Base-by-base conservation (phyloP, 1,140 invertebrate genomes). In the Magallana ariakensis region DNA sequence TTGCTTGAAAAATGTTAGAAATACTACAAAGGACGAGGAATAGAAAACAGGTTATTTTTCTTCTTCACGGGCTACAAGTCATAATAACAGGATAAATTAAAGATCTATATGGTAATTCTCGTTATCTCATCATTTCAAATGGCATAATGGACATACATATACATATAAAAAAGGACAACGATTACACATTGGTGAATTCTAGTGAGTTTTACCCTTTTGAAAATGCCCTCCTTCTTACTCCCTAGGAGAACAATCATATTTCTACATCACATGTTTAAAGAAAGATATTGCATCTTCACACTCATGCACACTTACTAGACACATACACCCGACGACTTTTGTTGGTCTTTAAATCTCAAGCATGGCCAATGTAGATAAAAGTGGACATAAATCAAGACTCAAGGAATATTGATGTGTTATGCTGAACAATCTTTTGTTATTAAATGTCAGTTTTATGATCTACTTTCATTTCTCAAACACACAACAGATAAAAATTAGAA, bases 11-110 rank as follows among this genome's bases (percentile, higher is more conserved):
- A 46, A 46, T 46, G 33, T 46, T 46, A 46, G 33, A 46, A 46
- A 22, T 26, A 26, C 66, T 13, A 33, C 22, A 75, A 22, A 75
- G 33, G 26, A 75, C 33, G 66, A 75, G 66, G 66, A 75, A 75
- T 75, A 75, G 66, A 26, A 75, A 46, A 75, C 66, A 26, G 66
- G 66, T 75, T 26, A 26, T 75, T 75, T 26, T 26, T 75, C 22
- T 75, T 26, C 66, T 75, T 26, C 66, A 46, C 66, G 26, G 33
- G 33, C 66, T 26, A 75, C 22, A 26, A 26, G 33, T 19, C 19
- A 75, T 75, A 75, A 16, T 62, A 75, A 75, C 66, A 75, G 11
- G 22, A 75, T 75, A 75, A 75, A 75, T 75, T 75, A 75, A 75
- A 75, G 22, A 22, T 75, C 33, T 33, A 75, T 75, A 75, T 75